These are phyloP conservation scores for Bufotes viridis DNA, from an alignment of 2,797 vertebrate genomes.

Conservation along the genomic window DNA sequence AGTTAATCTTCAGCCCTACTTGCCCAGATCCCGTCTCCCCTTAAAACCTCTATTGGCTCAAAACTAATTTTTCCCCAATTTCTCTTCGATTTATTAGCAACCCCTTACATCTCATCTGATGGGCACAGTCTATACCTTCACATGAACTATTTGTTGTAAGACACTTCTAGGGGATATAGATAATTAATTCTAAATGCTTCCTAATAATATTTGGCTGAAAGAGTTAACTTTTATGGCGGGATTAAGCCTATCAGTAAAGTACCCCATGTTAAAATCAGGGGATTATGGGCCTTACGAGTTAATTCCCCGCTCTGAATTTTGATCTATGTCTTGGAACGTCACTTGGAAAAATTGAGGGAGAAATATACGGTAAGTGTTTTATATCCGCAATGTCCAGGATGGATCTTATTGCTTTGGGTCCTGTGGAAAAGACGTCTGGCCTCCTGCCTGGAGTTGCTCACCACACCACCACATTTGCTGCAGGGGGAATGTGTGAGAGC, in stretches of 20 bases:
- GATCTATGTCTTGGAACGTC: slow-evolving; percentile 48
- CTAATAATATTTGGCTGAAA: not conserved
- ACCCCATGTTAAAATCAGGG: not conserved
- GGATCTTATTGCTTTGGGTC: slow-evolving; percentile 58
- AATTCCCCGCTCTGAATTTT: slow-evolving; percentile 42
- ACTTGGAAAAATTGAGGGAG: slow-evolving; percentile 45
- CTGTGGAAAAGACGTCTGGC: slow-evolving; percentile 59
- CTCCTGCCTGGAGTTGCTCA: slow-evolving; percentile 45
- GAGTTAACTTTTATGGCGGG: not conserved
- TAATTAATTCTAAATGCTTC: not conserved
- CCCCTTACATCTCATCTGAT: not conserved
- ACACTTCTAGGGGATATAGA: not conserved
- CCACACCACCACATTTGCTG: slow-evolving; percentile 47
- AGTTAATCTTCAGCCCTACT: not conserved
- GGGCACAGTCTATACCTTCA: not conserved
- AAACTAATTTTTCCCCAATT: not conserved
- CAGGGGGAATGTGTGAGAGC: slow-evolving; percentile 37
- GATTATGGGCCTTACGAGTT: slow-evolving; percentile 26
- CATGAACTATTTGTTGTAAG: not conserved
- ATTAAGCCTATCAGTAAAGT: not conserved
- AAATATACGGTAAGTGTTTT: slow-evolving; percentile 57
- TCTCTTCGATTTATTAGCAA: not conserved
- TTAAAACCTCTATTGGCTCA: slow-evolving; percentile 6
- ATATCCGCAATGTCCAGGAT: slow-evolving; percentile 54
- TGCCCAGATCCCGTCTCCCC: slow-evolving; percentile 12